Percentiles rank a stretch among this genome's conserved stretches.
Conservation (phyloP, 2,113 vertebrate genomes). For the Hystrix brachyura region DNA sequence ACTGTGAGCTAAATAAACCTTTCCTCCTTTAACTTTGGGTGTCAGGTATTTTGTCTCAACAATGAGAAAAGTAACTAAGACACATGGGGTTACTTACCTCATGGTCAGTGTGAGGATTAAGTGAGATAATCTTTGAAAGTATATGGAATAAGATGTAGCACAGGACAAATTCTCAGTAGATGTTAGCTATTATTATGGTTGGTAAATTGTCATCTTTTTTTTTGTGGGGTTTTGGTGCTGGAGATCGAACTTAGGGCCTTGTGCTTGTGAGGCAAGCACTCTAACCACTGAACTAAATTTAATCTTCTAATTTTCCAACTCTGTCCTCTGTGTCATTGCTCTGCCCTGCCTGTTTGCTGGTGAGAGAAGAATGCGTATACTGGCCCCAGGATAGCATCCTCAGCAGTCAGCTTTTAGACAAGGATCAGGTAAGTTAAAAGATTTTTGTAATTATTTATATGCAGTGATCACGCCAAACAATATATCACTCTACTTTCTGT, state of each 20-base stretch:
- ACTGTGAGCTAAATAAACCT: background rate
- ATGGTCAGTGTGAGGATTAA: background rate
- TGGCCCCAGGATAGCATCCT: background rate
- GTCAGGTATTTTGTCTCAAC: background rate
- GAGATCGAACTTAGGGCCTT: too few relatives aligned
- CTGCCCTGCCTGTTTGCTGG: background rate
- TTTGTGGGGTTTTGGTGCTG: background rate
- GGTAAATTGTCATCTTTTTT: background rate
- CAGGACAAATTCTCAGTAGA: background rate
- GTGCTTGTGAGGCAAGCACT: too few relatives aligned
- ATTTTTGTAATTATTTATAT: background rate
- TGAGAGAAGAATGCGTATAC: background rate
- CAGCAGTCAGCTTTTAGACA: background rate
- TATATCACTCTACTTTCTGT: background rate
- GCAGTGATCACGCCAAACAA: background rate
- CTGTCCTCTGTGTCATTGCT: background rate
- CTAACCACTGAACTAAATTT: background rate
- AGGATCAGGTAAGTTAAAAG: background rate
- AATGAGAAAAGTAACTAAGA: background rate
- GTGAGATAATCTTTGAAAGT: conserved; percentile 11
- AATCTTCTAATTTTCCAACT: conserved; percentile 24
- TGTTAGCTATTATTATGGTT: background rate
- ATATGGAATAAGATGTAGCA: background rate
- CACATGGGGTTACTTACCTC: background rate
- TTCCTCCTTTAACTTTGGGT: background rate